Conservation (phyloP, 1,140 invertebrate species). For the Prorops nasuta region DNA sequence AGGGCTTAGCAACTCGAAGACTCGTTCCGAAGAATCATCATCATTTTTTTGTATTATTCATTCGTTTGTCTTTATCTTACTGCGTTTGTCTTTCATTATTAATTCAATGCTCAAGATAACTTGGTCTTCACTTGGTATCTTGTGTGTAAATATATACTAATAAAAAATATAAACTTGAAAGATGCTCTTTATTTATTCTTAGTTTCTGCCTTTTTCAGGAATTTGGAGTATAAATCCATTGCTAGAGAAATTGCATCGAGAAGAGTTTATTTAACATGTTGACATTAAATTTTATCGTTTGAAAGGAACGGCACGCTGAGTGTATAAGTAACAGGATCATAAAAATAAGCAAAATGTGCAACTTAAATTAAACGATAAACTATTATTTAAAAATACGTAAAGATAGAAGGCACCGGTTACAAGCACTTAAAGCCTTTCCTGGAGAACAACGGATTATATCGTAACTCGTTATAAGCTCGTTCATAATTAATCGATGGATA, state of each 20-base stretch:
- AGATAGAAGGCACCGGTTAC: too few species aligned
- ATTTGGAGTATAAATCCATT: background rate
- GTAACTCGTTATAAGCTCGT: too few species aligned
- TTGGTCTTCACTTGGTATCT: conserved; percentile 43
- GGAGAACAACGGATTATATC: too few species aligned
- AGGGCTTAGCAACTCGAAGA: conserved; percentile 18
- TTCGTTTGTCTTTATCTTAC: conserved; percentile 56
- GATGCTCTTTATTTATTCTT: background rate
- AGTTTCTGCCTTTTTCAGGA: background rate
- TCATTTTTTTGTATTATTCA: conserved; percentile 55
- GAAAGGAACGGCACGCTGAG: too few species aligned
- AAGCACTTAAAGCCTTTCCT: too few species aligned
- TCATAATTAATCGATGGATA: too few species aligned
- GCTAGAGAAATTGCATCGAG: too few species aligned
- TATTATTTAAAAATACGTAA: too few species aligned
- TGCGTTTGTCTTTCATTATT: conserved; percentile 58
- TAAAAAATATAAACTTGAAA: conserved; percentile 37
- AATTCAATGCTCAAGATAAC: conserved; percentile 52
- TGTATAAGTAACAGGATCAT: conserved; percentile 21
- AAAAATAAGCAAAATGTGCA: conserved; percentile 13
- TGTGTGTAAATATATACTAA: conserved; percentile 50
- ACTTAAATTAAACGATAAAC: too few species aligned
- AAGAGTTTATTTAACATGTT: conserved; percentile 34
- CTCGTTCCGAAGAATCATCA: conserved; percentile 39
- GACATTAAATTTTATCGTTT: conserved; percentile 38